Evolutionary conservation across 2,888 invertebrate species (phyloP), one percentile per base, ranked within the genome.

Genomic region (Unio pictorum): DNA sequence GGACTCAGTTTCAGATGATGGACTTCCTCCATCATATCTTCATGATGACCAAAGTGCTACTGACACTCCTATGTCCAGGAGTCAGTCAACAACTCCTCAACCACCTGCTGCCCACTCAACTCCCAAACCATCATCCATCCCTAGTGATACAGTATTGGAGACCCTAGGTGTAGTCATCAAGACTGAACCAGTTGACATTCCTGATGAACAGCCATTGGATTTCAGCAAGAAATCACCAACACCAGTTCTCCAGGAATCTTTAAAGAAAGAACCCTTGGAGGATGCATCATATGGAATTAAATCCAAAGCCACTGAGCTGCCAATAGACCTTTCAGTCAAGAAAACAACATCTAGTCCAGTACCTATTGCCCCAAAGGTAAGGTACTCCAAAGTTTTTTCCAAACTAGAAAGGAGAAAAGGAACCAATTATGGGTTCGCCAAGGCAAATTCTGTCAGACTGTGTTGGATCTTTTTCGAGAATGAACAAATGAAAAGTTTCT

Each of bases 291-390:
- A 45, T 3, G 15, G 45, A 3, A 15, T 58, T 26, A 67, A 64
- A 60, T 63, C 66, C 30, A 55, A 55, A 11, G 45, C 55, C 20
- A 69, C 74, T 20, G 80, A 83, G 54, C 71, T 75, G 60, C 86
- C 87, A 11, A 86, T 87, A 66, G 87, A 87, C 73, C 74, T 87
- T 64, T 80, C 86, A 3, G 74, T 82, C 8, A 84, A 74, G 72
- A 78, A 74, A 58, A 59, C 61, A 34, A 34, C 56, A 23, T 34
- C 56, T 17, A 63, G 54, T n/a, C 72, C 70, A 57, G 61, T 70
- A 3, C 64, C 75, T 64, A 74, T 74, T 58, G 74, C 74, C 26
- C 74, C 74, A 20, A 74, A 74, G 69, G 72, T 72, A 58, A 7
- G 15, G 45, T 45, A 3, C 15, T 45, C 2, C 3, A 30, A 8